These are phyloP conservation scores for Drosophila watanabei DNA, from an alignment of 1,140 invertebrate species.

Conservation along the genomic window DNA sequence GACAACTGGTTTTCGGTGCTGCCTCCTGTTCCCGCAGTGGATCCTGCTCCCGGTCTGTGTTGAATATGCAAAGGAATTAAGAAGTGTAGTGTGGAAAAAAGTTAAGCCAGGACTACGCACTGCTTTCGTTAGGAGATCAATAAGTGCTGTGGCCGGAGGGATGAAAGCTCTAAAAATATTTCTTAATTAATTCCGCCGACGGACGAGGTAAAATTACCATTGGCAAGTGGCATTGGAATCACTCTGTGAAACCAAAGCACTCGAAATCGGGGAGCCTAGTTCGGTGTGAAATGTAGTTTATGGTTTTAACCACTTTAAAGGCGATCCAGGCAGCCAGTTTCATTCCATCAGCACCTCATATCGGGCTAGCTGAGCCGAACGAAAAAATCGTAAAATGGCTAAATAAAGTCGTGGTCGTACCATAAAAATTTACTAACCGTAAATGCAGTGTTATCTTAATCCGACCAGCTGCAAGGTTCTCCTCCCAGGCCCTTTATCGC, in stretches of 20 bases:
- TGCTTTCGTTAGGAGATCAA: constrained; percentile 28
- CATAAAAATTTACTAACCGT: constrained; percentile 63
- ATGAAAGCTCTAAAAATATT: constrained; percentile 54
- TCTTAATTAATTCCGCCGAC: constrained; percentile 65
- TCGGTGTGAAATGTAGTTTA: neutral
- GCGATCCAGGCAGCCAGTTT: constrained; percentile 28
- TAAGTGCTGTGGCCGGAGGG: constrained; percentile 4
- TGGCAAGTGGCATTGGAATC: neutral
- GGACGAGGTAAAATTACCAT: constrained; percentile 9
- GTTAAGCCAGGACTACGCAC: constrained; percentile 50
- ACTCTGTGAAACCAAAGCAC: neutral
- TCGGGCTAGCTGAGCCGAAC: constrained; percentile 25
- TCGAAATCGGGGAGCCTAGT: neutral
- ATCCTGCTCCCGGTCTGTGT: constrained; percentile 8
- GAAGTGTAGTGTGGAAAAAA: constrained; percentile 62
- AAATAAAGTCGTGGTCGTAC: constrained; percentile 48
- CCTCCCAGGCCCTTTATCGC: neutral
- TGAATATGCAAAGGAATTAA: constrained; percentile 76
- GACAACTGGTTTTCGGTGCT: constrained; percentile 69
- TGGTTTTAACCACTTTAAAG: constrained; percentile 8
- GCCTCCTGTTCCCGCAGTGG: neutral
- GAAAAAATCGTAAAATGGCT: constrained; percentile 47
- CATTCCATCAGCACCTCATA: constrained; percentile 48
- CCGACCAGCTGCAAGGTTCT: constrained; percentile 34
- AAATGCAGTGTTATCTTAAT: constrained; percentile 59